phyloP scores from a whole-genome alignment of 1,140 invertebrate species.

The Pinna nobilis region DNA sequence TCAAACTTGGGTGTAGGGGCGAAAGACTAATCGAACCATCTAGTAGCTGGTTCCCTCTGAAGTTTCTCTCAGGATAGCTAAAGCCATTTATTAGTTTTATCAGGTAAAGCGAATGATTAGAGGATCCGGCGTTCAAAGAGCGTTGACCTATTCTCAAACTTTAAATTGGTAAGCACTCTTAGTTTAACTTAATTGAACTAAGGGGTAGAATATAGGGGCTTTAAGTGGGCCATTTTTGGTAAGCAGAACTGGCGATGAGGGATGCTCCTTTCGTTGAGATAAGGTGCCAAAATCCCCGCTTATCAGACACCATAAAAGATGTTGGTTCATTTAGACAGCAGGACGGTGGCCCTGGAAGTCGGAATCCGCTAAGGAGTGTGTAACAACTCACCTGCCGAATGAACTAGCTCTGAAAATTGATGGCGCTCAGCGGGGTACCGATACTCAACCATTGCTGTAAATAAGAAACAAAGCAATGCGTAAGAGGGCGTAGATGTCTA shows the following conservation, averaged over 20 bases:
- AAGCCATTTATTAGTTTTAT: slow-evolving; percentile 75
- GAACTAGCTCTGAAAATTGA: slow-evolving; percentile 88
- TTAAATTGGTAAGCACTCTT: slow-evolving; percentile 87
- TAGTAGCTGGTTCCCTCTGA: slow-evolving; percentile 91
- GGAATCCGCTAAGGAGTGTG: slow-evolving; percentile 92
- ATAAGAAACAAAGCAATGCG: slow-evolving; percentile 78
- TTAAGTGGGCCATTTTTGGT: slow-evolving; percentile 92
- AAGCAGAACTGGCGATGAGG: slow-evolving; percentile 93
- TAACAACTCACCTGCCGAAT: slow-evolving; percentile 93
- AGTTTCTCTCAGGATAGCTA: slow-evolving; percentile 90
- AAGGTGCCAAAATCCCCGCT: slow-evolving; percentile 77
- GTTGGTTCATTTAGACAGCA: slow-evolving; percentile 90
- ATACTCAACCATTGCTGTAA: slow-evolving; percentile 80
- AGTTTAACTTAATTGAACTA: slow-evolving; percentile 81
- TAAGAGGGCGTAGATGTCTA: slow-evolving; percentile 83
- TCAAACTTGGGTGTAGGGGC: slow-evolving; percentile 90
- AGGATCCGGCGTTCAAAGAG: slow-evolving; percentile 85
- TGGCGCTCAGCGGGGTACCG: slow-evolving; percentile 78
- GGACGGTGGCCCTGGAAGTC: slow-evolving; percentile 93
- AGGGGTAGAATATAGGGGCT: slow-evolving; percentile 79
- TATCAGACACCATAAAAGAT: slow-evolving; percentile 86
- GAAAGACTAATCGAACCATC: slow-evolving; percentile 93
- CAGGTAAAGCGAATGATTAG: slow-evolving; percentile 90
- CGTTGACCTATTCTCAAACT: slow-evolving; percentile 92
- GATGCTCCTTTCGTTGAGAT: slow-evolving; percentile 84